phyloP scores from a whole-genome alignment of 2,888 invertebrate species.

The Tiphia femorata region DNA sequence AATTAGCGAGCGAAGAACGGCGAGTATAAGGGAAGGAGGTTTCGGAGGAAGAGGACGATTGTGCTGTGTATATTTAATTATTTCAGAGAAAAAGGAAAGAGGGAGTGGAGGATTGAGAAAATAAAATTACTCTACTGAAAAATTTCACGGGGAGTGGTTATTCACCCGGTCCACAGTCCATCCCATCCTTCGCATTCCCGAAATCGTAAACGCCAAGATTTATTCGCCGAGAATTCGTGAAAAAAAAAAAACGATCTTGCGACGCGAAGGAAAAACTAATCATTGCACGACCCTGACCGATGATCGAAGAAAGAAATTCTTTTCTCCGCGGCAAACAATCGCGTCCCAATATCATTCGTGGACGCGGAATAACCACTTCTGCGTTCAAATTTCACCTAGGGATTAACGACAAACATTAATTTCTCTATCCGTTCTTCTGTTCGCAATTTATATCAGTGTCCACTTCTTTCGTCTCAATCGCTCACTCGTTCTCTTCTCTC shows the following conservation, averaged over 20 bases:
- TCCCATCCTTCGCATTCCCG: slow-evolving; percentile 39
- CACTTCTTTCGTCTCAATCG: too few relatives aligned
- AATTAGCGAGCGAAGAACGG: too few relatives aligned
- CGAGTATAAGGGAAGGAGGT: too few relatives aligned
- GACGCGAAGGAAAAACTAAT: slow-evolving; percentile 3
- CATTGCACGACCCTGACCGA: slow-evolving; percentile 6
- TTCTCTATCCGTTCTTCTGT: too few relatives aligned
- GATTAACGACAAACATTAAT: background rate
- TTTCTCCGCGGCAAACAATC: slow-evolving; percentile 27
- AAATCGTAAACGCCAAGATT: slow-evolving; percentile 6
- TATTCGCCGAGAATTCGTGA: background rate
- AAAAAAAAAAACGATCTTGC: background rate
- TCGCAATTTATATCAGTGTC: too few relatives aligned
- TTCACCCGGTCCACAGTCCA: slow-evolving; percentile 61
- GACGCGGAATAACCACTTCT: slow-evolving; percentile 65
- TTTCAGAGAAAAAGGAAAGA: slow-evolving; percentile 14
- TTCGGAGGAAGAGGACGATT: slow-evolving; percentile 15
- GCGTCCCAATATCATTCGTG: slow-evolving; percentile 39
- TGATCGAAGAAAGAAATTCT: slow-evolving; percentile 21
- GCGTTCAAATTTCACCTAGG: slow-evolving; percentile 58
- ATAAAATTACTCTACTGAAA: slow-evolving; percentile 65
- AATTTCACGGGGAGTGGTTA: slow-evolving; percentile 66
- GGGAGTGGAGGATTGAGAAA: slow-evolving; percentile 46
- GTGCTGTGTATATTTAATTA: slow-evolving; percentile 41
- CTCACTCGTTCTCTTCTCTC: too few relatives aligned